A percentile compares a stretch with the other conserved stretches of the same genome.
These are phyloP conservation scores for Tinamus guttatus DNA, from an alignment of 2,113 vertebrate species.

Conservation along the genomic window DNA sequence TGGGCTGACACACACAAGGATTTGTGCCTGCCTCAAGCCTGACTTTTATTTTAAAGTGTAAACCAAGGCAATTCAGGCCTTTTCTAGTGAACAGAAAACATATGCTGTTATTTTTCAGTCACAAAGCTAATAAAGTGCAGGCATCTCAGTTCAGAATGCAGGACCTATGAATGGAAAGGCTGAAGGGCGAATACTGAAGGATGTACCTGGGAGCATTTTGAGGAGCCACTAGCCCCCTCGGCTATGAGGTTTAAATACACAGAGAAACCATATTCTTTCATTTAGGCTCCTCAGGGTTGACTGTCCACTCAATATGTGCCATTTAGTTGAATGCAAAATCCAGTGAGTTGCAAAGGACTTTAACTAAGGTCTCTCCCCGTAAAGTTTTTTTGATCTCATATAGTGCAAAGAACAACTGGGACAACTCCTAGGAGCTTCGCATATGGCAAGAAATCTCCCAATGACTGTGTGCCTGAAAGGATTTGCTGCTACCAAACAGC, in stretches of 20 bases:
- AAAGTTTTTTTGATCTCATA: slow-evolving; percentile 16
- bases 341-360: slow-evolving; percentile 60
- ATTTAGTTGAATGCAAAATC: slow-evolving; percentile 57
- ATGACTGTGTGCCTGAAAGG: not conserved
- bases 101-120: slow-evolving; percentile 23
- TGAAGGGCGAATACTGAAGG: not conserved
- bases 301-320: slow-evolving; percentile 38
- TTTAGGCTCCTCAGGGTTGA: slow-evolving; percentile 10
- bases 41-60: slow-evolving; percentile 61
- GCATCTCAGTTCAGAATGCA: not conserved
- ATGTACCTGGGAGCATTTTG: not conserved
- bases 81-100: slow-evolving; percentile 11
- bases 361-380: not conserved
- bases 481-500: not conserved
- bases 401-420: slow-evolving; percentile 1
- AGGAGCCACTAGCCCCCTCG: not conserved
- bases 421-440: not conserved
- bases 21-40: not conserved
- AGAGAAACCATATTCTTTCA: slow-evolving; percentile 3
- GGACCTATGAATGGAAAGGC: not conserved
- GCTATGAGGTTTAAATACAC: not conserved
- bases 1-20: slow-evolving; percentile 15
- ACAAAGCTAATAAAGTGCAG: slow-evolving; percentile 30
- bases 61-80: not conserved
- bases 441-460: not conserved